Evolutionary conservation across 2,888 invertebrate species (phyloP).

Genomic region (Sminthurides aquaticus): DNA sequence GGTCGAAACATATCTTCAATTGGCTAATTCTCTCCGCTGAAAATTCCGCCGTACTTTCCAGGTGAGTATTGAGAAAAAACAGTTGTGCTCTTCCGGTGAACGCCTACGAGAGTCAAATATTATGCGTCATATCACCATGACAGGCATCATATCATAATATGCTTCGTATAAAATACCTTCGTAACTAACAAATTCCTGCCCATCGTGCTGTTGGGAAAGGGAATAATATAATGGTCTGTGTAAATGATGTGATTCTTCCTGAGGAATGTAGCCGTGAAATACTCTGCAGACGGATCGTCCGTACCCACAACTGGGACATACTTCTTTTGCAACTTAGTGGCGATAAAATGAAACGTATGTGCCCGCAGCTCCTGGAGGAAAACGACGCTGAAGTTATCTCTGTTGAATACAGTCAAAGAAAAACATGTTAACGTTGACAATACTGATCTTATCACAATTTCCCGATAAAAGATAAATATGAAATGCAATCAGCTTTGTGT

Average conservation of each 20-base stretch:
- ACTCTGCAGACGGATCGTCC: slow-evolving; percentile 45
- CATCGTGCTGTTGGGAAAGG: slow-evolving; percentile 51
- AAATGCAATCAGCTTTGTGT: neutral
- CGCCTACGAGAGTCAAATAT: slow-evolving; percentile 45
- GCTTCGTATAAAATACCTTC: too few relatives aligned
- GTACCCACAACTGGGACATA: slow-evolving; percentile 48
- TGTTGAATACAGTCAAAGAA: slow-evolving; percentile 41
- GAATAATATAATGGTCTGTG: slow-evolving; percentile 48
- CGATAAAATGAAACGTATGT: slow-evolving; percentile 48
- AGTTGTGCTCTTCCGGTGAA: slow-evolving; percentile 47
- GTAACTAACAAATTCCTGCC: slow-evolving; percentile 51
- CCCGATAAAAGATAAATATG: slow-evolving; percentile 2
- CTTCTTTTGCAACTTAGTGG: slow-evolving; percentile 46
- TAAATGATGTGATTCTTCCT: slow-evolving; percentile 47
- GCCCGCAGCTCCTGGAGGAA: slow-evolving; percentile 56
- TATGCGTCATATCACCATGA: neutral
- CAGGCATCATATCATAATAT: too few relatives aligned
- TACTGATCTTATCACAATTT: too few relatives aligned
- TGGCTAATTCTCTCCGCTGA: slow-evolving; percentile 49
- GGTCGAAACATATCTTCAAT: slow-evolving; percentile 47
- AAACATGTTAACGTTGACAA: too few relatives aligned
- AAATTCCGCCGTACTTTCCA: slow-evolving; percentile 54
- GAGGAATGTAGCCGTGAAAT: slow-evolving; percentile 50
- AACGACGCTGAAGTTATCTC: slow-evolving; percentile 53
- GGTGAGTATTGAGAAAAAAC: slow-evolving; percentile 53